Evolutionary conservation across 1,140 invertebrate species (phyloP).

Genomic region (Coptotermes formosanus): DNA sequence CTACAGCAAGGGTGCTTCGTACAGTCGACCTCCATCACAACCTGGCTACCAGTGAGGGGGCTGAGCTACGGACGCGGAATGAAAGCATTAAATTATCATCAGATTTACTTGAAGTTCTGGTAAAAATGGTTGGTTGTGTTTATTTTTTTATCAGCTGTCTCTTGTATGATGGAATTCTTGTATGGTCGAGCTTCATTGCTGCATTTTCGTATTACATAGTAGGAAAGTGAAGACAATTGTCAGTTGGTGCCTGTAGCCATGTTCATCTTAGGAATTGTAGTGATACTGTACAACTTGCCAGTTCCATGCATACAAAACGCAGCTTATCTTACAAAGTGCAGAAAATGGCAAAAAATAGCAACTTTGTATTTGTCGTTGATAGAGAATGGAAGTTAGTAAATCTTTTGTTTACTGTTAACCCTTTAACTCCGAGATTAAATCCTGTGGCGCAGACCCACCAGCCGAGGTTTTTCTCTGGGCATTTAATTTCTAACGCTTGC

Average conservation of each 20-base stretch:
- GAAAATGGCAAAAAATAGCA: too few relatives aligned
- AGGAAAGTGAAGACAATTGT: background rate
- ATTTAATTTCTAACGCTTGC: too few relatives aligned
- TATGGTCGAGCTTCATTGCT: background rate
- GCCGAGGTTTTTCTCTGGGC: too few relatives aligned
- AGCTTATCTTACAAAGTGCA: too few relatives aligned
- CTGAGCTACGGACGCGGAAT: background rate
- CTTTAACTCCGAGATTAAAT: too few relatives aligned
- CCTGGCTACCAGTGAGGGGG: constrained; percentile 21
- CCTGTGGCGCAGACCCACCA: too few relatives aligned
- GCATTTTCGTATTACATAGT: background rate
- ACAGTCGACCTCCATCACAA: constrained; percentile 25
- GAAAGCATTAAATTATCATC: background rate
- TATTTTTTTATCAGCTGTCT: background rate
- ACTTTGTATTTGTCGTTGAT: too few relatives aligned
- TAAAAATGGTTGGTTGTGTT: background rate
- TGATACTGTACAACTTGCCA: too few relatives aligned
- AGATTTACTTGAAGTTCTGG: background rate
- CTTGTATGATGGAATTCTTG: background rate
- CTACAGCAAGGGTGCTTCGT: constrained; percentile 26
- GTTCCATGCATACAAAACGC: too few relatives aligned
- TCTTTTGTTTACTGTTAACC: too few relatives aligned
- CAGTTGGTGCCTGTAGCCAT: background rate
- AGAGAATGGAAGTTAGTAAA: too few relatives aligned
- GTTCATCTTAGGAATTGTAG: background rate